Evolutionary conservation across 2,888 invertebrate genomes (phyloP).

Genomic region (Eumacrocentrus americanus): DNA sequence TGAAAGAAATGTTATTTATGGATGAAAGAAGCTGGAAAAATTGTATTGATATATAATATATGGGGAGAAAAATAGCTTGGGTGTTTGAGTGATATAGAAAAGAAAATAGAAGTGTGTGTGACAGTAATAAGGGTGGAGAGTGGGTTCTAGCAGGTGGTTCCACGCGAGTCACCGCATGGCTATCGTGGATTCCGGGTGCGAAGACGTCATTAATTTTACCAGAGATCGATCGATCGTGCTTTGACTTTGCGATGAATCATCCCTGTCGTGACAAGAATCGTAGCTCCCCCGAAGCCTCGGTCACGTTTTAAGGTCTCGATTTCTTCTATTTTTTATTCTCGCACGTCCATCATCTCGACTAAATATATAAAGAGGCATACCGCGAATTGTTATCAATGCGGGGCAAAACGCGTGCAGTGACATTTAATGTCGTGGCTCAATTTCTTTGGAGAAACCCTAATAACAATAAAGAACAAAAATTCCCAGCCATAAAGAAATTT

Average conservation of each 20-base stretch:
- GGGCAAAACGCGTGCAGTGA: background rate
- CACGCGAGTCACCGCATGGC: background rate
- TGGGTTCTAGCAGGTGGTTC: constrained; percentile 34
- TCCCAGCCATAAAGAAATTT: background rate
- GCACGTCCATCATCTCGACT: background rate
- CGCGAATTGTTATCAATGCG: constrained; percentile 12
- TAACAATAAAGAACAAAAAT: too few species aligned
- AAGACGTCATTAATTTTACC: constrained; percentile 46
- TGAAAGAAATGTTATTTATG: background rate
- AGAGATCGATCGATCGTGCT: constrained; percentile 48
- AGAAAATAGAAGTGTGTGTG: constrained; percentile 9
- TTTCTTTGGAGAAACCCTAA: background rate
- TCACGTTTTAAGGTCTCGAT: constrained; percentile 47
- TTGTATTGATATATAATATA: background rate
- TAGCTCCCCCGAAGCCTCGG: constrained; percentile 37
- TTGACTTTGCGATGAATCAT: constrained; percentile 49
- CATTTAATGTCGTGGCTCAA: constrained; percentile 8
- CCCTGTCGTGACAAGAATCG: constrained; percentile 40
- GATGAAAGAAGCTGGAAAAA: background rate
- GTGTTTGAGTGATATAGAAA: constrained; percentile 16
- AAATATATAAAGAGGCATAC: too few species aligned
- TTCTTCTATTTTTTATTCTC: constrained; percentile 4
- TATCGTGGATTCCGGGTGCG: constrained; percentile 40
- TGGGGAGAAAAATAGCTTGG: background rate
- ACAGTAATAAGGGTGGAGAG: background rate